phyloP scores from a whole-genome alignment of 2,113 vertebrate genomes.

The Zosterops japonicus region DNA sequence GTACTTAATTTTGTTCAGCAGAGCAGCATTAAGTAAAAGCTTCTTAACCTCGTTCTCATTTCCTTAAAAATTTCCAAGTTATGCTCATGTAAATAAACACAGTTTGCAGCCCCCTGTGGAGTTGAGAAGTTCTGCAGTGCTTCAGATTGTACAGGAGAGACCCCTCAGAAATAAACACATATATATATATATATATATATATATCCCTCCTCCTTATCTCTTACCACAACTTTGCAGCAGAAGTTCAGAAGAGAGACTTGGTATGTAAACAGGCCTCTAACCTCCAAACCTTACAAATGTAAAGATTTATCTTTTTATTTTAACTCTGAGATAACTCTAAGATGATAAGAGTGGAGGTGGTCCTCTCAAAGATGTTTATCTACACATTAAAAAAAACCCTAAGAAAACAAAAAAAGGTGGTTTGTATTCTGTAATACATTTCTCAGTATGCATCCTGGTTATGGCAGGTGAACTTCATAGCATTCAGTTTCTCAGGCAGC shows the following conservation, averaged over 20 bases:
- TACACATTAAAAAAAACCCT: background rate
- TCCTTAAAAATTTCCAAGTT: background rate
- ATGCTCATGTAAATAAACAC: background rate
- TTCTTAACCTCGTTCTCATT: background rate
- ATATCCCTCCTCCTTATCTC: background rate
- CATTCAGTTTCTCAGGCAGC: background rate
- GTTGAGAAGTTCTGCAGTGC: background rate
- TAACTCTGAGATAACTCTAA: background rate
- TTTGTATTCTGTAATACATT: background rate
- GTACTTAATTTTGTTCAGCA: background rate
- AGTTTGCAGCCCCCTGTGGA: background rate
- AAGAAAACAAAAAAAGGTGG: background rate
- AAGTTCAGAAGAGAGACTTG: background rate
- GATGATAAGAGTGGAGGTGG: too few species aligned
- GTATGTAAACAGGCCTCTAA: background rate
- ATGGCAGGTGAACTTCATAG: background rate
- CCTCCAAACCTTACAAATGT: background rate
- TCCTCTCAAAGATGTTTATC: background rate
- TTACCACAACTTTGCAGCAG: background rate
- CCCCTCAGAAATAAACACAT: background rate
- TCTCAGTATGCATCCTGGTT: background rate
- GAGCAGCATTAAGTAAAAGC: background rate
- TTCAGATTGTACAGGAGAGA: background rate
- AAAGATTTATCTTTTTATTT: background rate
- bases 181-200: background rate